Conservation (phyloP, 1,140 invertebrate species). For the Sipha flava region DNA sequence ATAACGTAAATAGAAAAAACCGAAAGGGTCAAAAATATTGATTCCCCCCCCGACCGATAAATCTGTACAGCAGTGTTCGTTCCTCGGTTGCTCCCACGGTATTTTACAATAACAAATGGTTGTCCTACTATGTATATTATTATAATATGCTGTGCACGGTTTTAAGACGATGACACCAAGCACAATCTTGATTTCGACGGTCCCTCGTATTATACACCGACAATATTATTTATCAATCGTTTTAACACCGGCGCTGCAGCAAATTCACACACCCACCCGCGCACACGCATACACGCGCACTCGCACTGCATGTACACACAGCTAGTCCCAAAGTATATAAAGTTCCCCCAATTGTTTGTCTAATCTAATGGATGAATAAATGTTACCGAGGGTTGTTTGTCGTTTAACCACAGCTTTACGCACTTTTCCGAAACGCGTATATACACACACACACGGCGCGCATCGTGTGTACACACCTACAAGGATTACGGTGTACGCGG, state of each 20-base stretch:
- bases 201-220: background rate
- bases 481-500: background rate
- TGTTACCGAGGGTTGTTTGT: background rate
- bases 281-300: too few species aligned
- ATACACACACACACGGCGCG: background rate
- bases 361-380: background rate
- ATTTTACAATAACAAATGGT: too few species aligned
- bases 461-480: background rate
- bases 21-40: background rate
- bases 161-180: background rate
- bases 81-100: background rate
- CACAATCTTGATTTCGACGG: background rate
- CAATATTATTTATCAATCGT: background rate
- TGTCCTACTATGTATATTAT: too few species aligned
- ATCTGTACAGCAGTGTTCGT: background rate
- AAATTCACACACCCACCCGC: too few species aligned
- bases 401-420: background rate
- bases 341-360: background rate
- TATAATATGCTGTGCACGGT: background rate
- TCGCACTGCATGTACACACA: background rate
- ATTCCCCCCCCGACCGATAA: background rate
- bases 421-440: background rate
- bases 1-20: too few species aligned
- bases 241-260: too few species aligned
- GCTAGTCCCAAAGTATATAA: background rate